Base-by-base conservation (phyloP, 23 tunicate genomes). In the Pegea sp. region DNA sequence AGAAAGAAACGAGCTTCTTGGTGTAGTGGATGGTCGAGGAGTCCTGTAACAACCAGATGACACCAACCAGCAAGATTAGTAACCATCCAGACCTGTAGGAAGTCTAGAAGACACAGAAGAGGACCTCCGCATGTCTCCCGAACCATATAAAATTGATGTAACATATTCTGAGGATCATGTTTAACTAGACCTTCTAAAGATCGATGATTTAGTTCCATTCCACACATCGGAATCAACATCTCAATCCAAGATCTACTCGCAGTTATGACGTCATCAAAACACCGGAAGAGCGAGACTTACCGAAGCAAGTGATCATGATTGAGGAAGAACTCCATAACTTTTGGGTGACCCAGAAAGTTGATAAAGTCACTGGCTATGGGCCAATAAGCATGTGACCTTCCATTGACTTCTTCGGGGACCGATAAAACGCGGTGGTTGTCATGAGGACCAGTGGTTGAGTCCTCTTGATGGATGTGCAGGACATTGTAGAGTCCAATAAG, bases 331-430 rank as follows among this genome's bases (percentile, higher is more conserved):
- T 30, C 32, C 0, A 73, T 74, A 21, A 74, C 86, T 26, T 30
- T 24, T 34, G 34, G 34, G 42, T 91, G 99, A 29, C 91, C 65
- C 32, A 91, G 42, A 11, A 76, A 68, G 52, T 91, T 91, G 3
- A 72, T 67, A 56, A 78, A 68, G 52, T 91, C 99, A 28, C 88
- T 86, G 48, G 75, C 86, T 3, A 91, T 68, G 11, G 99, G 78
- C 99, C 99, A 91, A 67, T 91, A 91, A 34, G 74, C 78, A 49
- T 86, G 79, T n/a, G n/a, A n/a, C 34, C 33, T 54, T 42, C 42
- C 63, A 48, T 69, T 22, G 18, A 54, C 64, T 6, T 34, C 19
- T 21, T 68, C 61, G 16, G 64, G 28, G 7, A 49, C 11, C 3
- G 68, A 48, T 8, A 84, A 68, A 31, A 66, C 61, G 29, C 68